A percentile compares a stretch with the other conserved stretches of the same genome.
Conservation (phyloP, 2,888 invertebrate species). For the Theodoxus fluviatilis region DNA sequence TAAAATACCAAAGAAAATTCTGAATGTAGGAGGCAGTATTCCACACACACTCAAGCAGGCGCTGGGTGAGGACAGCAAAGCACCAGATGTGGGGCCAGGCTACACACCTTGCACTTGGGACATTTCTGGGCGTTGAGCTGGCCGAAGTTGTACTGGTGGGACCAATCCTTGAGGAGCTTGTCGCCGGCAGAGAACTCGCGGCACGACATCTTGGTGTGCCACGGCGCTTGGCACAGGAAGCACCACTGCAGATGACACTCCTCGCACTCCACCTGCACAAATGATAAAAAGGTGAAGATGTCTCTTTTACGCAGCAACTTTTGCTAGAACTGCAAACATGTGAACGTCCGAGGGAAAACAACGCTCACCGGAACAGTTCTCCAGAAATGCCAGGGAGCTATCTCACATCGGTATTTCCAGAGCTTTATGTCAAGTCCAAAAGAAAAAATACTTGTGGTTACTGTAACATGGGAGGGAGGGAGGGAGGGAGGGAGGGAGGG, state of each 20-base stretch:
- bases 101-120: constrained; percentile 66
- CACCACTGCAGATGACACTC: constrained; percentile 65
- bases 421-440: too few relatives aligned
- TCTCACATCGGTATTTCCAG: too few relatives aligned
- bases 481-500: too few relatives aligned
- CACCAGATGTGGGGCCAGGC: too few relatives aligned
- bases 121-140: constrained; percentile 66
- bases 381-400: too few relatives aligned
- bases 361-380: too few relatives aligned
- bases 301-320: too few relatives aligned
- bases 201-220: constrained; percentile 63
- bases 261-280: constrained; percentile 54
- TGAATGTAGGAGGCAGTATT: neutral
- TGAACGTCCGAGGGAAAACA: too few relatives aligned
- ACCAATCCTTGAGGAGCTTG: constrained; percentile 64
- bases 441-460: too few relatives aligned
- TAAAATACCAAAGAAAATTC: neutral
- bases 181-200: constrained; percentile 63
- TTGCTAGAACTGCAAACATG: too few relatives aligned
- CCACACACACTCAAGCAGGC: neutral
- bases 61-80: neutral
- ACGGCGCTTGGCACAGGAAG: constrained; percentile 66
- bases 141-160: constrained; percentile 60
- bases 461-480: too few relatives aligned
- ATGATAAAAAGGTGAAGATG: too few relatives aligned